Evolutionary conservation across 2,797 vertebrate species (phyloP).

Genomic region (Neosalanx taihuensis): DNA sequence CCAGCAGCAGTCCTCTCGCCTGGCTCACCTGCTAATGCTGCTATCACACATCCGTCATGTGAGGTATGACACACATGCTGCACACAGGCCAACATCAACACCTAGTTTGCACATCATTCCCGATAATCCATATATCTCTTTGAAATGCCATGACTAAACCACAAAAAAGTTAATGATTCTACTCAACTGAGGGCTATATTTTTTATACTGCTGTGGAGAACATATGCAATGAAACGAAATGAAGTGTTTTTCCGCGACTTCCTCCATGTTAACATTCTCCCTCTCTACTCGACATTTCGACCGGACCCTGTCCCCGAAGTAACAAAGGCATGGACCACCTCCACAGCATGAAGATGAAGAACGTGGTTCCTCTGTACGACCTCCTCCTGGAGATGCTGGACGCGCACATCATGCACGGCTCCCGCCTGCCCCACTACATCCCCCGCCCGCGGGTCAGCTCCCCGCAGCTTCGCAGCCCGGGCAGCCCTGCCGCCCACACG

Average conservation of each 20-base stretch:
- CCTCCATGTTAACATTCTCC: no score
- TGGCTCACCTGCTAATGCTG: constrained; percentile 94
- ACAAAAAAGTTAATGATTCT: not conserved
- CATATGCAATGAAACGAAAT: no score
- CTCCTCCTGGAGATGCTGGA: constrained; percentile 97
- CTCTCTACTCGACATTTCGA: no score
- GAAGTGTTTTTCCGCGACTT: no score
- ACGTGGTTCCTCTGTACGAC: constrained; percentile 94
- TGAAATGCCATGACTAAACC: not conserved
- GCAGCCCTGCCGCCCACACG: constrained; percentile 30
- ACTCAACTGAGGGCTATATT: no score
- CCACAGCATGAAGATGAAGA: constrained; percentile 97
- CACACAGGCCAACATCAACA: not conserved
- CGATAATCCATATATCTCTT: not conserved
- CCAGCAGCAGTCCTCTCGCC: constrained; percentile 87
- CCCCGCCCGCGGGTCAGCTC: constrained; percentile 14
- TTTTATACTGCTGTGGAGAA: no score
- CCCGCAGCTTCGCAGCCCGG: constrained; percentile 5
- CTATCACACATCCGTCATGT: constrained; percentile 92
- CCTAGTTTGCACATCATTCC: not conserved
- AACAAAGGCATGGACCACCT: constrained; percentile 99
- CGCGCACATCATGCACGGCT: constrained; percentile 85
- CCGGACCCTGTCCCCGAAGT: constrained; percentile 58
- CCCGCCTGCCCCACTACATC: constrained; percentile 66
- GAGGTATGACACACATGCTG: constrained; percentile 67